Evolutionary conservation across 2,797 vertebrate genomes (phyloP).

Genomic region (Gymnoscopelus braueri): DNA sequence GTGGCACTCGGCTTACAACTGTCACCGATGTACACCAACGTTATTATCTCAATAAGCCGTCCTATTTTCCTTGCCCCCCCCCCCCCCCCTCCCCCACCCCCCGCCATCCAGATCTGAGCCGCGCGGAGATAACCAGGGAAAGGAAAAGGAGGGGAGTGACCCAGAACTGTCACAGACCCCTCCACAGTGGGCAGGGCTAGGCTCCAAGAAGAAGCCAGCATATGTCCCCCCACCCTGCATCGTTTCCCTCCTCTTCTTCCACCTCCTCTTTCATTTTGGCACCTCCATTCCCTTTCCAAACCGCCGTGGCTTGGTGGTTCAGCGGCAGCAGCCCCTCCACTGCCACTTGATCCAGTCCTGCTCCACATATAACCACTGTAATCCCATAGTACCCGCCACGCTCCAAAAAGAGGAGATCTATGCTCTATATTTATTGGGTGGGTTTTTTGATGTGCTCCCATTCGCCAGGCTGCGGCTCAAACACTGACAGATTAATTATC

Average conservation of each 20-base stretch:
- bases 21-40: constrained; percentile 79
- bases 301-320: constrained; percentile 63
- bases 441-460: constrained; percentile 76
- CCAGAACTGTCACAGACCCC: constrained; percentile 84
- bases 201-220: constrained; percentile 69
- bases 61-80: constrained; percentile 79
- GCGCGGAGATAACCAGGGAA: constrained; percentile 75
- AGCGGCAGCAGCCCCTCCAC: constrained; percentile 31
- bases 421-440: constrained; percentile 82
- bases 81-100: constrained; percentile 64
- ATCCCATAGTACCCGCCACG: constrained; percentile 75
- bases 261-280: constrained; percentile 76
- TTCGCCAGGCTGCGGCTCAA: constrained; percentile 67
- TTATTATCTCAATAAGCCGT: constrained; percentile 85
- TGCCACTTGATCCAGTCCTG: constrained; percentile 79
- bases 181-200: constrained; percentile 76
- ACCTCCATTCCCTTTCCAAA: constrained; percentile 70
- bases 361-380: constrained; percentile 82
- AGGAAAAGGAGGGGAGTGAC: constrained; percentile 74
- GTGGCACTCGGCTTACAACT: constrained; percentile 80
- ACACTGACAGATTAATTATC: constrained; percentile 79
- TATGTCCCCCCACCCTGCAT: constrained; percentile 69
- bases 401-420: constrained; percentile 78
- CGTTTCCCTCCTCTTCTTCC: constrained; percentile 46
- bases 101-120: constrained; percentile 67